phyloP scores from a whole-genome alignment of 1,140 invertebrate genomes.

The Zaprionus ghesquierei region DNA sequence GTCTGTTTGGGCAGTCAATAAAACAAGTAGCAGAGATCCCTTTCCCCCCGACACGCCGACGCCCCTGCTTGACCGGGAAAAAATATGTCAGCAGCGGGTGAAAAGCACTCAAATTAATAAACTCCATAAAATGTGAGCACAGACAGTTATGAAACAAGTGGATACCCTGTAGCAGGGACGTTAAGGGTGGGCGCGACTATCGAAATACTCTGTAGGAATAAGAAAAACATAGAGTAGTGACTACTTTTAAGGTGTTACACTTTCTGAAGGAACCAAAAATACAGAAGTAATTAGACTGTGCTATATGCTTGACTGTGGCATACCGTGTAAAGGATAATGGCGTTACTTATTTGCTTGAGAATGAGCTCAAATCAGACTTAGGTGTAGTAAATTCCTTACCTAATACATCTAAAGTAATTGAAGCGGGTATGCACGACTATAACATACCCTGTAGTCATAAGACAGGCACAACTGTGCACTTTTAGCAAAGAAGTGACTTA shows the following conservation, averaged over 20 bases:
- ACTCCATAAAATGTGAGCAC: conserved; percentile 78
- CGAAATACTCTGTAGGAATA: not conserved
- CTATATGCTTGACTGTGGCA: not conserved
- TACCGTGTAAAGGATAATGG: too few relatives aligned
- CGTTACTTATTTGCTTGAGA: too few relatives aligned
- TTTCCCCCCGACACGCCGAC: not conserved
- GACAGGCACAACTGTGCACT: too few relatives aligned
- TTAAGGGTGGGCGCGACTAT: not conserved
- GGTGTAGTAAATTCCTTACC: too few relatives aligned
- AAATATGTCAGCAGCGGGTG: conserved; percentile 67
- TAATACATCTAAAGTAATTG: too few relatives aligned
- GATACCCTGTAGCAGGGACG: not conserved
- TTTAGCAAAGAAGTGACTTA: too few relatives aligned
- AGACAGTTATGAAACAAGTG: conserved; percentile 70
- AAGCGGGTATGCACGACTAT: not conserved
- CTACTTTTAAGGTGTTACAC: too few relatives aligned
- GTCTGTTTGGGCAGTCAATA: conserved; percentile 58
- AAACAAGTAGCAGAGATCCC: conserved; percentile 62
- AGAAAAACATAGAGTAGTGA: too few relatives aligned
- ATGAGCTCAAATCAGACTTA: too few relatives aligned
- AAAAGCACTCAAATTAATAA: conserved; percentile 80
- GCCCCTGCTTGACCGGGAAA: not conserved
- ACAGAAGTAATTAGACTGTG: too few relatives aligned
- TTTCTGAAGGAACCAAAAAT: too few relatives aligned
- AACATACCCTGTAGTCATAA: not conserved